Evolutionary conservation across 2,113 vertebrate species (phyloP).

Genomic region (Psammodynastes pulverulentus): DNA sequence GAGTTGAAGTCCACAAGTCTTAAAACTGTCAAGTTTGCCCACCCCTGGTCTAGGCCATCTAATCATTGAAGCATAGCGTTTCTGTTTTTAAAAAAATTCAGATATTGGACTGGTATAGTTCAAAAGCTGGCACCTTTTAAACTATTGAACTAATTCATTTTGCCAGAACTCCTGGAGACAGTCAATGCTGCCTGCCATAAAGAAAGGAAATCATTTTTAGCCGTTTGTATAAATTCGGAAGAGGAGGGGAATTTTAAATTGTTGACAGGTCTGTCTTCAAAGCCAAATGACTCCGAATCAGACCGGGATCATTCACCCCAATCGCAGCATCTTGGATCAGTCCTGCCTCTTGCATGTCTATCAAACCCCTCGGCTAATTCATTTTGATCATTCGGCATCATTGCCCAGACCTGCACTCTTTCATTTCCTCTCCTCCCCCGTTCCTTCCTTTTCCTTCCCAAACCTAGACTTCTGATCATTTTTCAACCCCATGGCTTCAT

Average conservation of each 20-base stretch:
- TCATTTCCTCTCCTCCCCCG: background rate
- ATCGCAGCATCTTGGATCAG: background rate
- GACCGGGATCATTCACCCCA: background rate
- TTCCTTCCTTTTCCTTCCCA: background rate
- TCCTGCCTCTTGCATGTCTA: background rate
- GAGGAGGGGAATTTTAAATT: background rate
- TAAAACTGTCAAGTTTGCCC: too few species aligned
- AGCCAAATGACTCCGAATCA: background rate
- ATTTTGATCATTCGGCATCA: background rate
- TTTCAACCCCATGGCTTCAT: background rate
- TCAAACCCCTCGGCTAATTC: background rate
- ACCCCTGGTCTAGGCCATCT: background rate
- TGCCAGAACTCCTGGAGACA: background rate
- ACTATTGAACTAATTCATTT: background rate
- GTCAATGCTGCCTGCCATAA: background rate
- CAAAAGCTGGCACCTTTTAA: background rate
- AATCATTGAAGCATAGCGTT: background rate
- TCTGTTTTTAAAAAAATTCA: too few species aligned
- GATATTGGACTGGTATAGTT: background rate
- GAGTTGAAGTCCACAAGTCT: too few species aligned
- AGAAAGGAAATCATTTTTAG: background rate
- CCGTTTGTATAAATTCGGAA: background rate
- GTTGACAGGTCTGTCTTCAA: background rate
- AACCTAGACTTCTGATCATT: background rate
- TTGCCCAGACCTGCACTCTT: background rate